Evolutionary conservation across 2,113 vertebrate genomes (phyloP), one percentile per base, ranked within the genome.

Genomic region (Lasiurus cinereus): DNA sequence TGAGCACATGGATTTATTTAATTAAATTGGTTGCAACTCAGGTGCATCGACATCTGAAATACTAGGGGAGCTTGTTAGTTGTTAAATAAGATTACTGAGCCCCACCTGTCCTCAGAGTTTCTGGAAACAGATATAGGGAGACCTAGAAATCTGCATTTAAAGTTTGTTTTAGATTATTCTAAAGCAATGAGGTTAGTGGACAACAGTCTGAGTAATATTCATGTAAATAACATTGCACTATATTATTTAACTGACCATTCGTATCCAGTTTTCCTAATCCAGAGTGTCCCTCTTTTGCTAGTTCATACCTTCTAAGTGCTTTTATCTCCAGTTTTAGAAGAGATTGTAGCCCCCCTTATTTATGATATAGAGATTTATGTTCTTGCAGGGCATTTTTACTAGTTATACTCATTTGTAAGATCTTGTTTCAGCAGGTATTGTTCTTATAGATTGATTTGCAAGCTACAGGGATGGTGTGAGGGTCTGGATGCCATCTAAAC

Each of bases 41-140:
- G 39, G 27, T 78, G 5, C 16, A 16, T n/a, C 46, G 19, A 6
- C 22, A 8, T 90, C 8, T 15, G 31, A 82, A 93, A 92, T 21
- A 73, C 7, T 67, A 31, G 8, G 10, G 48, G 8, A 62, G 0
- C 1, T 76, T 36, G 33, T 64, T 82, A 79, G 79, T 36, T 88
- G 33, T 93, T 78, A 91, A 83, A 76, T 79, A 87, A 76, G 36
- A n/a, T 91, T 43, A n/a, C 27, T 31, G 54, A 83, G 39, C 3
- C 27, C 19, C 22, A 29, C 52, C 31, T n/a, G 52, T n/a, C 22
- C 52, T 33, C 14, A 48, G 15, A 73, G 43, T 93, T 86, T 83
- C 64, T 87, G 79, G 64, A 56, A 69, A 70, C 31, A 92, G 19
- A 16, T 6, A 21, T 29, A 83, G 43, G 21, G 4, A 79, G 1